phyloP scores from a whole-genome alignment of 2,113 vertebrate species.

The Xiphophorus hellerii region DNA sequence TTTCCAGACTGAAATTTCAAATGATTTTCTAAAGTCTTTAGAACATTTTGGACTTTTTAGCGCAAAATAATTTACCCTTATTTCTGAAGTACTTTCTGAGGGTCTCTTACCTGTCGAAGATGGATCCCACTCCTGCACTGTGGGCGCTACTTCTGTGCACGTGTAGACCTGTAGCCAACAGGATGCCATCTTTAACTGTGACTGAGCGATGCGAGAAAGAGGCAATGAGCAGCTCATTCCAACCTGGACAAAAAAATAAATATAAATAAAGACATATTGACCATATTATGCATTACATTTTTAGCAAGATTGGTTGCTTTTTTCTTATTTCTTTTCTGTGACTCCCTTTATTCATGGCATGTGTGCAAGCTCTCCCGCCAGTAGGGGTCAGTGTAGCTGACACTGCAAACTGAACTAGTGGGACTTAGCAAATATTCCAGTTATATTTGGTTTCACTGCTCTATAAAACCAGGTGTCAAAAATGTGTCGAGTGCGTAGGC shows the following conservation, averaged over 20 bases:
- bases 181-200: slow-evolving; percentile 93
- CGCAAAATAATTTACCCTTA: not conserved
- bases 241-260: slow-evolving; percentile 78
- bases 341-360: not conserved
- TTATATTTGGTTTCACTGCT: slow-evolving; percentile 63
- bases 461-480: slow-evolving; percentile 49
- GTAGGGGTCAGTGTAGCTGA: slow-evolving; percentile 56
- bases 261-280: not conserved
- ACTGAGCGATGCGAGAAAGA: slow-evolving; percentile 97
- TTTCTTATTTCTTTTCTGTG: not conserved
- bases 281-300: not conserved
- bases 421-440: slow-evolving; percentile 44
- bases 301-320: not conserved
- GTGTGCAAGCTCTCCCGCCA: slow-evolving; percentile 46
- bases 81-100: no score
- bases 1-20: not conserved
- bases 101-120: slow-evolving; percentile 88
- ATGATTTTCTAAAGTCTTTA: not conserved
- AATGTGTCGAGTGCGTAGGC: slow-evolving; percentile 15
- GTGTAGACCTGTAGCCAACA: slow-evolving; percentile 91
- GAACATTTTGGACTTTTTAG: not conserved
- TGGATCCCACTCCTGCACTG: slow-evolving; percentile 94
- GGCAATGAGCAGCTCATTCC: slow-evolving; percentile 96
- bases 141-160: slow-evolving; percentile 95
- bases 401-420: slow-evolving; percentile 17